Percentiles rank a stretch among this genome's conserved stretches.
Evolutionary conservation across 1,140 invertebrate genomes (phyloP).

Genomic region (Trichomalopsis sarcophagae): DNA sequence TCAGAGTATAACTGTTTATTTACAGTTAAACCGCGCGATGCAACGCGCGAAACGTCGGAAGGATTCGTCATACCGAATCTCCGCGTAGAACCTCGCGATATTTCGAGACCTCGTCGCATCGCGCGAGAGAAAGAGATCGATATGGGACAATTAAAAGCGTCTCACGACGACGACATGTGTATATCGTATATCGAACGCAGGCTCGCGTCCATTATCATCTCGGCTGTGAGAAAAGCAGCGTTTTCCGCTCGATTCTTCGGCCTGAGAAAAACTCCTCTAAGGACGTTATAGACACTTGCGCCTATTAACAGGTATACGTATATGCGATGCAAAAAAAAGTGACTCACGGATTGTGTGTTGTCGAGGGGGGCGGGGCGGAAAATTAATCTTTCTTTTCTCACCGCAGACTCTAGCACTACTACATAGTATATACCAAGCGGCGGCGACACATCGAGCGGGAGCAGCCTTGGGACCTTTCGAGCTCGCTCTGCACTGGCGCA

Average conservation of each 20-base stretch:
- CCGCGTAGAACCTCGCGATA: background rate
- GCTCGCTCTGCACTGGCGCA: conserved; percentile 11
- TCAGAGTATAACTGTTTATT: background rate
- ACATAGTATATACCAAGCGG: background rate
- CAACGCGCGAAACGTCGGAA: background rate
- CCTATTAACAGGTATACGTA: background rate
- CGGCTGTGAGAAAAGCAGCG: background rate
- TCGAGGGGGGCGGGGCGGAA: background rate
- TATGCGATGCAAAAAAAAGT: conserved; percentile 35
- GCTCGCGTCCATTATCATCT: background rate
- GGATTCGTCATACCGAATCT: background rate
- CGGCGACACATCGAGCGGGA: conserved; percentile 31
- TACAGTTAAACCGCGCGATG: background rate
- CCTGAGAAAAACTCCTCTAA: conserved; percentile 36
- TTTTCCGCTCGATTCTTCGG: conserved; percentile 3
- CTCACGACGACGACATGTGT: background rate
- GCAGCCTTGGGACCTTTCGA: conserved; percentile 35
- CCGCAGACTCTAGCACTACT: background rate
- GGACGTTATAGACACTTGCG: background rate
- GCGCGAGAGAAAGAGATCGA: background rate
- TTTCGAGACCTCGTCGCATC: background rate
- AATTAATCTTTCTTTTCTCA: conserved; percentile 52
- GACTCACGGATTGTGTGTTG: conserved; percentile 26
- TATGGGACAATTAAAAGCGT: background rate
- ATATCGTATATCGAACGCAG: background rate